Evolutionary conservation across 2,888 invertebrate species (phyloP).

Genomic region (Lathronympha strigana): DNA sequence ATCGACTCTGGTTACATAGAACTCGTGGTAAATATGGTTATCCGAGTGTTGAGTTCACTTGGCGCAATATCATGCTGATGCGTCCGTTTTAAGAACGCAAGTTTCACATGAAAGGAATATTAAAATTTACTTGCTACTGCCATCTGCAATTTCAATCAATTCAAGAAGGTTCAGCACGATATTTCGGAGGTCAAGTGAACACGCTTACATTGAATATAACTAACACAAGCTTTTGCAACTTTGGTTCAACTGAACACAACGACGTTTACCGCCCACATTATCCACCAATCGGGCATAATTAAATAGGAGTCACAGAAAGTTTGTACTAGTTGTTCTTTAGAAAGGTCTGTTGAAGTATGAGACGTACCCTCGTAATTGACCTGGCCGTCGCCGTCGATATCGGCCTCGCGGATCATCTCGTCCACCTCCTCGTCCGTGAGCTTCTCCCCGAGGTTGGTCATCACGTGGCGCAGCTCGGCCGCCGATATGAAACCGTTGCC

Average conservation of each 20-base stretch:
- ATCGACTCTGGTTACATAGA: too few relatives aligned
- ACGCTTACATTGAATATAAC: background rate
- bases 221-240: conserved; percentile 1
- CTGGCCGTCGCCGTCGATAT: conserved; percentile 99
- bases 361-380: conserved; percentile 97
- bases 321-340: background rate
- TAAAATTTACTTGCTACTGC: background rate
- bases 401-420: conserved; percentile 99
- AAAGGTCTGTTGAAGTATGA: too few relatives aligned
- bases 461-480: conserved; percentile 99
- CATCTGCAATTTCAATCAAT: background rate
- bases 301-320: background rate
- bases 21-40: too few relatives aligned
- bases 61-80: background rate
- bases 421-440: conserved; percentile 99
- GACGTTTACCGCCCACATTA: too few relatives aligned
- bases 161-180: background rate
- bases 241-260: too few relatives aligned
- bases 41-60: conserved; percentile 14
- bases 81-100: background rate
- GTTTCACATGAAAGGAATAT: background rate
- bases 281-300: too few relatives aligned
- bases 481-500: conserved; percentile 99
- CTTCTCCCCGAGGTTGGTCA: conserved; percentile 99
- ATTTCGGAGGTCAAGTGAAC: background rate